These are phyloP conservation scores for Rambutsinella grinnellia DNA, from an alignment of 2,888 invertebrate genomes.

Conservation along the genomic window DNA sequence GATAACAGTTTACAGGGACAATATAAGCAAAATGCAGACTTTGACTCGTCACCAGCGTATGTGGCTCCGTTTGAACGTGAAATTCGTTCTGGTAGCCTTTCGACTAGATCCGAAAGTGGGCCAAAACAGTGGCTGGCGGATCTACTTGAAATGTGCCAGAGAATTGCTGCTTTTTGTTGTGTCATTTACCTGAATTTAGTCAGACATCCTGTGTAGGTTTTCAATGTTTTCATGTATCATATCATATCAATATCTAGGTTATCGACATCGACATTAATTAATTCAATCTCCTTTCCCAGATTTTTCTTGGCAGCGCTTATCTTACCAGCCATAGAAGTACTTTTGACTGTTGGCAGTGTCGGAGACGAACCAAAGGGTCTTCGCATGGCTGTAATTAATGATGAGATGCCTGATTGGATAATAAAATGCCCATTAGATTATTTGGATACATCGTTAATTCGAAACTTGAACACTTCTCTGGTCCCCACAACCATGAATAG, in stretches of 20 bases:
- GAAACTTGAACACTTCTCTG: neutral
- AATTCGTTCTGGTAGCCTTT: neutral
- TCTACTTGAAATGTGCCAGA: conserved; percentile 5
- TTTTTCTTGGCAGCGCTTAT: conserved; percentile 45
- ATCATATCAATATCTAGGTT: neutral
- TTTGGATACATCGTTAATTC: neutral
- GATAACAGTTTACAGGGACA: conserved; percentile 18
- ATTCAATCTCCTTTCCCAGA: conserved; percentile 8
- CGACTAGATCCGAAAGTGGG: neutral
- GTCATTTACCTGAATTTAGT: conserved; percentile 24
- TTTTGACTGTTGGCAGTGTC: conserved; percentile 31
- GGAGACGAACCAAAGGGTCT: conserved; percentile 45
- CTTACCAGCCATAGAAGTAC: conserved; percentile 40
- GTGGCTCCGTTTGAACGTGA: neutral
- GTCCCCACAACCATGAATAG: neutral
- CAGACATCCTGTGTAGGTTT: conserved; percentile 34
- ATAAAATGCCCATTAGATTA: conserved; percentile 11
- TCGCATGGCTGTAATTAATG: conserved; percentile 46
- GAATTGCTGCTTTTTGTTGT: conserved; percentile 24
- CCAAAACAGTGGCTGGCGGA: conserved; percentile 11
- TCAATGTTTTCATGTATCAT: neutral
- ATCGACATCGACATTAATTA: neutral
- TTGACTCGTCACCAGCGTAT: conserved; percentile 20
- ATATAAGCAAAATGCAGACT: conserved; percentile 8
- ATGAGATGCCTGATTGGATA: conserved; percentile 69